phyloP scores from a whole-genome alignment of 2,113 vertebrate genomes.

The Odontophorus gujanensis region DNA sequence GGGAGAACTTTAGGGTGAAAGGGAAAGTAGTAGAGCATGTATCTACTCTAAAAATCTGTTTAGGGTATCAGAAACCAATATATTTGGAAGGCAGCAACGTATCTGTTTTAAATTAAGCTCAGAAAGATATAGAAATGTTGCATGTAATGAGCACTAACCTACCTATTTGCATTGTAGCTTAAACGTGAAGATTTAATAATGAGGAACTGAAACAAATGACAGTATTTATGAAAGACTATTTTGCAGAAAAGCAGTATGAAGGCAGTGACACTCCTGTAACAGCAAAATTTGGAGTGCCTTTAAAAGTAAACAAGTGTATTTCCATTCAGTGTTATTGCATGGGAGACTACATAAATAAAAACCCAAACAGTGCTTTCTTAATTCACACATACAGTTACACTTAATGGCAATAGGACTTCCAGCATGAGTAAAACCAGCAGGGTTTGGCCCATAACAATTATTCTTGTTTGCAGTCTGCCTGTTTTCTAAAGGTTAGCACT shows the following conservation, averaged over 20 bases:
- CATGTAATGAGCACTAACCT: neutral
- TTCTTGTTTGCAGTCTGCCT: conserved; percentile 56
- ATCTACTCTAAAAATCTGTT: conserved; percentile 71
- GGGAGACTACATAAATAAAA: conserved; percentile 54
- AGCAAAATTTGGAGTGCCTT: conserved; percentile 39
- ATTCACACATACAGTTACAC: conserved; percentile 39
- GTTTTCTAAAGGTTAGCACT: conserved; percentile 10
- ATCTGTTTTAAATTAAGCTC: conserved; percentile 58
- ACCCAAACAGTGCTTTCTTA: conserved; percentile 19
- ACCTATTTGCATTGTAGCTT: conserved; percentile 61
- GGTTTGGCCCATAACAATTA: conserved; percentile 38
- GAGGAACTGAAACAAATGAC: conserved; percentile 23
- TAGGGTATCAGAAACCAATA: conserved; percentile 43
- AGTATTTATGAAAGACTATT: conserved; percentile 34
- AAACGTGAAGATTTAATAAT: conserved; percentile 54
- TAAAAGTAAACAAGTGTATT: conserved; percentile 55
- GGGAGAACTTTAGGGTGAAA: conserved; percentile 74
- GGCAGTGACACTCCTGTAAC: neutral
- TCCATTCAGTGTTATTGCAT: conserved; percentile 22
- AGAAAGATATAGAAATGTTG: neutral
- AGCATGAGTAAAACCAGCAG: conserved; percentile 27
- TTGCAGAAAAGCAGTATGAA: conserved; percentile 48
- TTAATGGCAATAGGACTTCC: conserved; percentile 29
- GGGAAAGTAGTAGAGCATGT: conserved; percentile 69
- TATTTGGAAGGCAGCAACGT: conserved; percentile 13